These are phyloP conservation scores for Chloroclystis v-ata DNA, from an alignment of 2,888 invertebrate species.

Conservation along the genomic window DNA sequence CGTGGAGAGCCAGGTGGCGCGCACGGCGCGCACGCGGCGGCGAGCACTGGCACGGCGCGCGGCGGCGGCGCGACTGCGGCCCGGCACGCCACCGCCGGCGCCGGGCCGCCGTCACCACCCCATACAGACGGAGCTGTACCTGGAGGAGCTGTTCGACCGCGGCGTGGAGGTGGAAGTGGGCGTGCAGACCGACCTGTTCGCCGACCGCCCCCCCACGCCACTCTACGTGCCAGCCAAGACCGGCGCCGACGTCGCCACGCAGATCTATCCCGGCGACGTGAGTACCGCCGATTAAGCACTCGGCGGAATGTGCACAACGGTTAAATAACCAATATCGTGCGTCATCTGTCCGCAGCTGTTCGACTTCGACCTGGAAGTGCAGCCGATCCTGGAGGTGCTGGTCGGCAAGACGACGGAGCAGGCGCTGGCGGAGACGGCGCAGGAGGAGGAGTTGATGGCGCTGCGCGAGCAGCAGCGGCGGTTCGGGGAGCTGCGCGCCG, in stretches of 20 bases:
- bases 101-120: slow-evolving; percentile 90
- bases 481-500: slow-evolving; percentile 82
- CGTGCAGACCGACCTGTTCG: slow-evolving; percentile 92
- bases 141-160: slow-evolving; percentile 89
- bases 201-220: slow-evolving; percentile 89
- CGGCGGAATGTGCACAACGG: too few relatives aligned
- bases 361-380: slow-evolving; percentile 94
- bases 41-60: slow-evolving; percentile 84
- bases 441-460: slow-evolving; percentile 93
- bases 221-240: slow-evolving; percentile 87
- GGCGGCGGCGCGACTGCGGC: slow-evolving; percentile 82
- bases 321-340: too few relatives aligned
- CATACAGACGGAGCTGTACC: slow-evolving; percentile 92
- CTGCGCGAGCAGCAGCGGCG: slow-evolving; percentile 86
- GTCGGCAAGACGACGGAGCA: slow-evolving; percentile 94
- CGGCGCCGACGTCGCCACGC: slow-evolving; percentile 89
- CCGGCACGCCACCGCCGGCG: slow-evolving; percentile 87
- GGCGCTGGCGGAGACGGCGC: slow-evolving; percentile 91
- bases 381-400: slow-evolving; percentile 91
- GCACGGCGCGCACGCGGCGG: slow-evolving; percentile 76
- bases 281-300: slow-evolving; percentile 41
- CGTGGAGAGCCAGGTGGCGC: slow-evolving; percentile 54
- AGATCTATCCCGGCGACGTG: slow-evolving; percentile 93
- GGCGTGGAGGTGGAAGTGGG: slow-evolving; percentile 87
- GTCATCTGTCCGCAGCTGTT: slow-evolving; percentile 83